These are phyloP conservation scores for Chrysolophus pictus DNA, from an alignment of 2,797 vertebrate genomes.

Conservation along the genomic window DNA sequence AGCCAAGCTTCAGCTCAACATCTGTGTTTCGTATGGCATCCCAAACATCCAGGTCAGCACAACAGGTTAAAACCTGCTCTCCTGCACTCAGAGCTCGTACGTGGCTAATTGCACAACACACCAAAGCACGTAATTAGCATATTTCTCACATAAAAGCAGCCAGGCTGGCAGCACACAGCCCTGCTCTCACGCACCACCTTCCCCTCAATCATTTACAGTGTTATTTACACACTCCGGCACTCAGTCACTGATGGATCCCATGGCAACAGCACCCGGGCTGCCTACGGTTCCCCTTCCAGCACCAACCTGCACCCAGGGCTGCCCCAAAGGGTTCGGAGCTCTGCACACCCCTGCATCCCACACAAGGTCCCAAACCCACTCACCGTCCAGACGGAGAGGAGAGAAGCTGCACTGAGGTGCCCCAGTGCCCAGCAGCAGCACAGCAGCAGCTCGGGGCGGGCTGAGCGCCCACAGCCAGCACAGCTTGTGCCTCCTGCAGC, in stretches of 20 bases:
- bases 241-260: neutral
- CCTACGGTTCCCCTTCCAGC: neutral
- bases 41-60: neutral
- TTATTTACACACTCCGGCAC: neutral
- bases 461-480: neutral
- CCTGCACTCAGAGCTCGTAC: rapidly evolving
- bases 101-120: rapidly evolving
- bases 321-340: neutral
- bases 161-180: neutral
- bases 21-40: rapidly evolving
- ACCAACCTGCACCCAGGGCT: neutral
- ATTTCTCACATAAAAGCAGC: neutral
- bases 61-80: neutral
- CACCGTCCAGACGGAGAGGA: neutral
- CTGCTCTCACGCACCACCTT: neutral
- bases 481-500: neutral
- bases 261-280: neutral
- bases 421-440: too few relatives aligned
- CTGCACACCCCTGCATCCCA: neutral
- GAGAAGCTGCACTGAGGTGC: neutral
- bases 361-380: neutral
- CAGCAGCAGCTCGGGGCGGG: neutral
- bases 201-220: rapidly evolving
- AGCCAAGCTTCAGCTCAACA: neutral
- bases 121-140: neutral